A percentile compares a stretch with the other conserved stretches of the same genome.
phyloP scores from a whole-genome alignment of 2,888 invertebrate genomes.

The Acleris emargana region DNA sequence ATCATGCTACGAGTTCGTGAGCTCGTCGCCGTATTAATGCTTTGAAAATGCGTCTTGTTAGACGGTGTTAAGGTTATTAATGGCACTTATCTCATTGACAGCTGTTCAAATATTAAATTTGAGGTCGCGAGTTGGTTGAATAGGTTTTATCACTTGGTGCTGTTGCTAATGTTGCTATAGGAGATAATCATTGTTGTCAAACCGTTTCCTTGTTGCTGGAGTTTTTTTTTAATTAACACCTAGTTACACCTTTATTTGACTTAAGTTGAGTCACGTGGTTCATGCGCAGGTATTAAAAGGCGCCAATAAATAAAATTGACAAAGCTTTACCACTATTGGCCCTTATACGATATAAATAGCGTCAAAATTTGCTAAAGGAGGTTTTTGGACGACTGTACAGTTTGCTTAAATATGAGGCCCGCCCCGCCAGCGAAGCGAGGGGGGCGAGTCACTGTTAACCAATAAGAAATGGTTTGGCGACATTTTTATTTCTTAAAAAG shows the following conservation, averaged over 20 bases:
- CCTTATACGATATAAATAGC: too few relatives aligned
- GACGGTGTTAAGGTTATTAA: not conserved
- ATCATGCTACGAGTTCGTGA: not conserved
- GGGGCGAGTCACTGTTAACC: too few relatives aligned
- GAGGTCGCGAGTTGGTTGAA: slow-evolving; percentile 17
- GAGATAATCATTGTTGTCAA: not conserved
- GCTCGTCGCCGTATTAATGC: not conserved
- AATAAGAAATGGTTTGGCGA: too few relatives aligned
- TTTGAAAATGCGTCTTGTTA: not conserved
- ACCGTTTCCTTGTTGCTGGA: not conserved
- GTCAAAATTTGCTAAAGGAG: too few relatives aligned
- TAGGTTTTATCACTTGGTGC: slow-evolving; percentile 10
- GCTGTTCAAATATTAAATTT: slow-evolving; percentile 25
- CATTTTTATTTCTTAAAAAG: too few relatives aligned
- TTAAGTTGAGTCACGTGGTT: too few relatives aligned
- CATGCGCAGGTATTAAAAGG: too few relatives aligned
- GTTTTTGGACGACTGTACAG: too few relatives aligned
- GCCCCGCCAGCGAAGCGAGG: too few relatives aligned
- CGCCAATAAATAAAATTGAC: too few relatives aligned
- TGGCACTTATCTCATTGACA: not conserved
- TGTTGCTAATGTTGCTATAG: slow-evolving; percentile 4
- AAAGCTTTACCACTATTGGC: too few relatives aligned
- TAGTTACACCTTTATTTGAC: not conserved
- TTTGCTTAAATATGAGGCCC: too few relatives aligned
- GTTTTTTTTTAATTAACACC: not conserved